These are phyloP conservation scores for Heliconius aoede DNA, from an alignment of 2,888 invertebrate species.

Conservation along the genomic window DNA sequence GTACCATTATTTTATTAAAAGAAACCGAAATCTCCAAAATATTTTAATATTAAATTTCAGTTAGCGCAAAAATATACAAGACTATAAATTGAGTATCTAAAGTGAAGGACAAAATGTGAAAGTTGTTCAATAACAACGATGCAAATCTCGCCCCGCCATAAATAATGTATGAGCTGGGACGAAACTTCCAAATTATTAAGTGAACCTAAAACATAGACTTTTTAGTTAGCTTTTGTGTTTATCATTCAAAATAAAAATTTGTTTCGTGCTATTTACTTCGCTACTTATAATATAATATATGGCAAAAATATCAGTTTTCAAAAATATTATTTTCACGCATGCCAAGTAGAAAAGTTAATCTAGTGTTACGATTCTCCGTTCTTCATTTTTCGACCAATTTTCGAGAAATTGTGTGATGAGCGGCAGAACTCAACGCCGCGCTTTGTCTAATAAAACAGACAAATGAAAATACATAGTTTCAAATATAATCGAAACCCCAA, in stretches of 20 bases:
- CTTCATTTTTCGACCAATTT: background rate
- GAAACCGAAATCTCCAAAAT: background rate
- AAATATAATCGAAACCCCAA: background rate
- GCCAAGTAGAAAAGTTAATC: background rate
- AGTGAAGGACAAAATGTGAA: conserved; percentile 73
- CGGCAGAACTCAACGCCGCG: background rate
- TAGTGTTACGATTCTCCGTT: background rate
- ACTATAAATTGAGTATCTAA: conserved; percentile 52
- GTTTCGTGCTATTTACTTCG: background rate
- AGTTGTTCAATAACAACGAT: conserved; percentile 74
- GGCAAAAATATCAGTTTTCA: no score
- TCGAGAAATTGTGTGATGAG: background rate
- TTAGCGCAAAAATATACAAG: conserved; percentile 14
- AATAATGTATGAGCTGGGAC: conserved; percentile 67
- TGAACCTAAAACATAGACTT: conserved; percentile 36
- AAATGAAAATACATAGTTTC: background rate
- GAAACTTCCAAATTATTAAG: conserved; percentile 37
- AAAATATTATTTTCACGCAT: background rate
- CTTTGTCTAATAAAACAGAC: background rate
- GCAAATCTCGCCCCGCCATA: conserved; percentile 70
- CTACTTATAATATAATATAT: background rate
- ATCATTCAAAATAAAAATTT: conserved; percentile 19
- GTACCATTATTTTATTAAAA: background rate
- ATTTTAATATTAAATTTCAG: background rate
- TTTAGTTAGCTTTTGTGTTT: conserved; percentile 27